phyloP scores from a whole-genome alignment of 2,888 invertebrate species.

The Pollenia angustigena region DNA sequence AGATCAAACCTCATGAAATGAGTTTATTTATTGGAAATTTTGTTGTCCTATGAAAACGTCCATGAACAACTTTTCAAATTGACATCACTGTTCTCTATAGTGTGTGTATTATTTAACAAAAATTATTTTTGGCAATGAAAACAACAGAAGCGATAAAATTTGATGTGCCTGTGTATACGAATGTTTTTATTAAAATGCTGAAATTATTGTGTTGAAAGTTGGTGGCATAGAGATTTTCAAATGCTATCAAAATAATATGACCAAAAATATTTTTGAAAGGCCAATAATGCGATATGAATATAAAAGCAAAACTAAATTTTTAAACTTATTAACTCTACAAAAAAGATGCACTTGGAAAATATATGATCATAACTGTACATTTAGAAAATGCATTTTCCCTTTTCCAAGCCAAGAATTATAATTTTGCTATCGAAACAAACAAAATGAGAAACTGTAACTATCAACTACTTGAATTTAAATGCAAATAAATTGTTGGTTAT shows the following conservation, averaged over 20 bases:
- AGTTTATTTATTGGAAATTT: background rate
- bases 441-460: too few relatives aligned
- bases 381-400: background rate
- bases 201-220: constrained; percentile 51
- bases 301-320: background rate
- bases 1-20: too few relatives aligned
- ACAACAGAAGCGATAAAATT: constrained; percentile 49
- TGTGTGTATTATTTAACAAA: constrained; percentile 19
- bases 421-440: too few relatives aligned
- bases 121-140: constrained; percentile 49
- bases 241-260: constrained; percentile 57
- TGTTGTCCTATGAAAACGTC: too few relatives aligned
- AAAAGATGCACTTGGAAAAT: background rate
- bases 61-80: background rate
- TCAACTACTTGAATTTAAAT: too few relatives aligned
- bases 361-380: background rate
- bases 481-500: too few relatives aligned
- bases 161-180: constrained; percentile 25
- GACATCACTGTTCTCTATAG: background rate
- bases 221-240: constrained; percentile 52
- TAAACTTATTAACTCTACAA: background rate
- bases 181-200: constrained; percentile 38
- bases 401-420: too few relatives aligned
- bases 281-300: constrained; percentile 47
- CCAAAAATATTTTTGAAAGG: constrained; percentile 32